Evolutionary conservation across 2,797 vertebrate species (phyloP).

Genomic region (Vireo griseus): DNA sequence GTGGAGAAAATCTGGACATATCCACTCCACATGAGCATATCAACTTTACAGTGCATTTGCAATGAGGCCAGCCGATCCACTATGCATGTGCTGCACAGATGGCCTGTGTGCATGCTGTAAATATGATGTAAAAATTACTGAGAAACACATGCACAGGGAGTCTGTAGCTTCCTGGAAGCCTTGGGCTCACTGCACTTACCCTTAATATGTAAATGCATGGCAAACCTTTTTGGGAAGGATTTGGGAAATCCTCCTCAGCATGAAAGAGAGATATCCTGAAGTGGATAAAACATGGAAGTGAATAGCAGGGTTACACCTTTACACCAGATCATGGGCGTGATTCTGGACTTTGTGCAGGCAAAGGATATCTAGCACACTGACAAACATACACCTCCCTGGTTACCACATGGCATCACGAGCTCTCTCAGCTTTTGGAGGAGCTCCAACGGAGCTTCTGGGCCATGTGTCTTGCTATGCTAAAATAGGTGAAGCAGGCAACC

Average conservation of each 20-base stretch:
- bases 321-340: background rate
- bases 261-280: background rate
- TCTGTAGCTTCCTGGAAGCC: conserved; percentile 51
- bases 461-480: background rate
- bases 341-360: background rate
- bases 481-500: background rate
- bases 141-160: conserved; percentile 42
- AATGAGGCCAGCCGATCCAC: conserved; percentile 16
- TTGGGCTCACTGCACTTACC: conserved; percentile 6
- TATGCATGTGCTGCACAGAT: conserved; percentile 58
- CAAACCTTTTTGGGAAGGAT: background rate
- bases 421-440: background rate
- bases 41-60: conserved; percentile 57
- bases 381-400: background rate
- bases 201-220: background rate
- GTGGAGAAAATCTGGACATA: conserved; percentile 64
- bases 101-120: conserved; percentile 33
- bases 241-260: conserved; percentile 1
- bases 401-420: background rate
- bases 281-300: background rate
- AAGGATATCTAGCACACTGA: background rate
- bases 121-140: conserved; percentile 58
- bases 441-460: background rate
- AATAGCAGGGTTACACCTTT: background rate
- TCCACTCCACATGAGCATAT: conserved; percentile 23